A percentile compares a stretch with the other conserved stretches of the same genome.
Conservation (phyloP, 2,888 invertebrate species). For the Aspidiotus destructor region DNA sequence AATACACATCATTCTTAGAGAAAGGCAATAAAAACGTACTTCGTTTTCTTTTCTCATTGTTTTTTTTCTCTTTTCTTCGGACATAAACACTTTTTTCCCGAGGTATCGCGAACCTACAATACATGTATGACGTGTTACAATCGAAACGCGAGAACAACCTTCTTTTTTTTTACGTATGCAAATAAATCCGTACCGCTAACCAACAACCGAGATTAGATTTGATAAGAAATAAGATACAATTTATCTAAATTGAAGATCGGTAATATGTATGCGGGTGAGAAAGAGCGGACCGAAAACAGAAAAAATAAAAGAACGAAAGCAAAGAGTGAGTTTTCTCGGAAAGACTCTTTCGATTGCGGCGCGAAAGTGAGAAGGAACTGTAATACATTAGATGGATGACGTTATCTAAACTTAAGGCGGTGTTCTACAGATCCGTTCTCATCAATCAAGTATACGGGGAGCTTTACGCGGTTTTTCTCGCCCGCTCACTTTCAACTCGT, state of each 20-base stretch:
- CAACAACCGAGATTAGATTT: constrained; percentile 28
- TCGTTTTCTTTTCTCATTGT: too few species aligned
- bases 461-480: constrained; percentile 24
- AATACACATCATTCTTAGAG: too few species aligned
- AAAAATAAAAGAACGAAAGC: too few species aligned
- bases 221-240: constrained; percentile 29
- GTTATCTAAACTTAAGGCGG: constrained; percentile 29
- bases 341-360: not conserved
- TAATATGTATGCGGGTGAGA: constrained; percentile 20
- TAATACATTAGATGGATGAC: constrained; percentile 29
- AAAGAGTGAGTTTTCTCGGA: too few species aligned
- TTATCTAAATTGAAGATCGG: constrained; percentile 30
- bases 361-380: constrained; percentile 21
- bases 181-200: constrained; percentile 19
- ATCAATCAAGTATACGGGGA: constrained; percentile 26
- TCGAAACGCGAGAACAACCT: too few species aligned
- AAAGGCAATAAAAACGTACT: too few species aligned
- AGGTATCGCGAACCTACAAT: too few species aligned
- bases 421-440: constrained; percentile 30
- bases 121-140: too few species aligned
- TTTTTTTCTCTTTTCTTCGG: too few species aligned
- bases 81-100: too few species aligned
- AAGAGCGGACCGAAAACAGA: constrained; percentile 19
- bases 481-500: constrained; percentile 19
- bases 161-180: constrained; percentile 20